A percentile compares a stretch with the other conserved stretches of the same genome.
These are phyloP conservation scores for Psettodes erumei DNA, from an alignment of 2,113 vertebrate species.

Conservation along the genomic window DNA sequence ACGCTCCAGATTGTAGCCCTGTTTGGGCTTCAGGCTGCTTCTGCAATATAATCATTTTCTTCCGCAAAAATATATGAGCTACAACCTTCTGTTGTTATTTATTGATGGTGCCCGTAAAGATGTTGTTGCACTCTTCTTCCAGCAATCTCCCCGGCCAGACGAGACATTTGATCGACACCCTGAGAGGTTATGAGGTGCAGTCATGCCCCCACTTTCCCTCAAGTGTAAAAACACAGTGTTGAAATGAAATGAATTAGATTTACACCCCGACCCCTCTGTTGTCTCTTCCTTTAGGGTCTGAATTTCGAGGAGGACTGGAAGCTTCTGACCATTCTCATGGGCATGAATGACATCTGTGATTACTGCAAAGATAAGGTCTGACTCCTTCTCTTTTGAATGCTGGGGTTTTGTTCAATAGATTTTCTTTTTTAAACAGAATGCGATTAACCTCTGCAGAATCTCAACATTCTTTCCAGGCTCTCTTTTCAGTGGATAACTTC, in stretches of 20 bases:
- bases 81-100: background rate
- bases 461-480: conserved; percentile 63
- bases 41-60: background rate
- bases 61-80: background rate
- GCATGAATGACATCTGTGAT: conserved; percentile 87
- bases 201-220: background rate
- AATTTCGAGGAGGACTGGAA: conserved; percentile 87
- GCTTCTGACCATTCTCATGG: conserved; percentile 85
- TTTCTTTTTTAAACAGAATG: too few species aligned
- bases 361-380: conserved; percentile 86
- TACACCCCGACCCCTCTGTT: background rate
- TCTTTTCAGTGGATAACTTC: conserved; percentile 85
- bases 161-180: conserved; percentile 81
- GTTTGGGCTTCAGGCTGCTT: background rate
- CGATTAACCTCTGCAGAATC: background rate
- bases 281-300: conserved; percentile 69
- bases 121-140: conserved; percentile 12
- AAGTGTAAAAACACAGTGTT: background rate
- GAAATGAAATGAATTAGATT: too few species aligned
- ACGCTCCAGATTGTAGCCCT: too few species aligned
- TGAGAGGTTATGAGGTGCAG: conserved; percentile 81
- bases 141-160: conserved; percentile 83
- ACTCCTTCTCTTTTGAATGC: background rate
- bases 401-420: background rate
- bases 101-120: background rate